Evolutionary conservation across 2,888 invertebrate species (phyloP).

Genomic region (Epirrita christyi): DNA sequence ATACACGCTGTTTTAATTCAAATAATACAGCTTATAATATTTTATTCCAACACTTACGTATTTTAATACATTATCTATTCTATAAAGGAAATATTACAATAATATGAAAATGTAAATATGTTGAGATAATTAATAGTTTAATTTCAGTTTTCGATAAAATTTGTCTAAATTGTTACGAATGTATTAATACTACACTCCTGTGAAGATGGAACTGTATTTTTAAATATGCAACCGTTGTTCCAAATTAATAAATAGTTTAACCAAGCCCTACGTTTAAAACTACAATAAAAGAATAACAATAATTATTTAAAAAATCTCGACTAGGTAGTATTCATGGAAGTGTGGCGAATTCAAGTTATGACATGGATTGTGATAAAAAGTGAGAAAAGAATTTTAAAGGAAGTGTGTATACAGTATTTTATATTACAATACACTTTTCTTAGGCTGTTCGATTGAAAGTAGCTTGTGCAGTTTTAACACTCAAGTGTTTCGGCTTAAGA

Average conservation of each 20-base stretch:
- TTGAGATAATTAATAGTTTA: conserved; percentile 59
- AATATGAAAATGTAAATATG: conserved; percentile 61
- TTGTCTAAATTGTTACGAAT: conserved; percentile 15
- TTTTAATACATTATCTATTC: conserved; percentile 27
- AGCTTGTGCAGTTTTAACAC: background rate
- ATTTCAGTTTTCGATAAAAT: conserved; percentile 11
- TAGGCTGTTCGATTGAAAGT: background rate
- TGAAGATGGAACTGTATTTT: no score
- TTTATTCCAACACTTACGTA: conserved; percentile 5
- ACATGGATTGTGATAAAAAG: conserved; percentile 28
- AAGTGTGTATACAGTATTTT: conserved; percentile 21
- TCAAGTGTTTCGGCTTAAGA: background rate
- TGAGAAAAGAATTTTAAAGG: conserved; percentile 18
- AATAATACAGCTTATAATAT: conserved; percentile 5
- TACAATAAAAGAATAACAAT: no score
- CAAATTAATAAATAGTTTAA: background rate
- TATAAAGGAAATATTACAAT: conserved; percentile 47
- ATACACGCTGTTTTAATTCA: conserved; percentile 16
- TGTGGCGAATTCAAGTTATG: conserved; percentile 9
- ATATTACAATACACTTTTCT: conserved; percentile 14
- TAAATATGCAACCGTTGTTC: no score
- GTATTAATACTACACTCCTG: no score
- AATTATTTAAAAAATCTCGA: no score
- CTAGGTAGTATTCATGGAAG: background rate
- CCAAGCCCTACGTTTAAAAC: background rate